Conservation (phyloP, 2,888 invertebrate species). For the Lasioglossum leucozonium region DNA sequence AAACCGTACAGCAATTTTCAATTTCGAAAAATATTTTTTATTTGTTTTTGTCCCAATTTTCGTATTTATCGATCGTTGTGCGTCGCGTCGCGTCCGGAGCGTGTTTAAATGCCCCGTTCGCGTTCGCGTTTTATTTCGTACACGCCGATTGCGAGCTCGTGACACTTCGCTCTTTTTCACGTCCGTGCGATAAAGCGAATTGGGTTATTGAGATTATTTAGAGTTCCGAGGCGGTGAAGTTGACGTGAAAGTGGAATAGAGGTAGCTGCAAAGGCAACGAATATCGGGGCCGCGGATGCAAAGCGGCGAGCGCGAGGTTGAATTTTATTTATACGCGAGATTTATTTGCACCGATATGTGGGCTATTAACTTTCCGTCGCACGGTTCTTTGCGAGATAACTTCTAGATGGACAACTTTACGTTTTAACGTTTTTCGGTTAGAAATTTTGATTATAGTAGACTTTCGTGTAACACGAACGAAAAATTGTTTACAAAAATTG, state of each 20-base stretch:
- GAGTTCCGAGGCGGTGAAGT: background rate
- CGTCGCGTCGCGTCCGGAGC: background rate
- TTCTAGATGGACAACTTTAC: background rate
- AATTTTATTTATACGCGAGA: background rate
- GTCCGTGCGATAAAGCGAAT: conserved; percentile 2
- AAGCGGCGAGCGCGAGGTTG: background rate
- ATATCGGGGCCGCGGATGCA: conserved; percentile 9
- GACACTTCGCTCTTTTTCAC: conserved; percentile 15
- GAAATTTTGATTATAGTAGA: background rate
- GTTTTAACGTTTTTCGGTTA: background rate
- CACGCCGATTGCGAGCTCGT: conserved; percentile 13
- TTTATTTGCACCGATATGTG: background rate
- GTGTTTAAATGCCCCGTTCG: conserved; percentile 2
- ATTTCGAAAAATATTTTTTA: no score
- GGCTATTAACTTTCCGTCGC: background rate
- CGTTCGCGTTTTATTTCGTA: conserved; percentile 32
- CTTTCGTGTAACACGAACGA: background rate
- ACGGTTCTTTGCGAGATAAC: background rate
- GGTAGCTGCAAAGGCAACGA: background rate
- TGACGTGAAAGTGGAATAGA: conserved; percentile 6
- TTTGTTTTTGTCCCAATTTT: no score
- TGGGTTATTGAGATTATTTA: conserved; percentile 15
- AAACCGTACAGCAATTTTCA: no score
- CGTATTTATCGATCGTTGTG: no score
- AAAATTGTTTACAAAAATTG: no score